These are phyloP conservation scores for Nasonovia ribisnigri DNA, from an alignment of 2,888 invertebrate genomes.

Conservation along the genomic window DNA sequence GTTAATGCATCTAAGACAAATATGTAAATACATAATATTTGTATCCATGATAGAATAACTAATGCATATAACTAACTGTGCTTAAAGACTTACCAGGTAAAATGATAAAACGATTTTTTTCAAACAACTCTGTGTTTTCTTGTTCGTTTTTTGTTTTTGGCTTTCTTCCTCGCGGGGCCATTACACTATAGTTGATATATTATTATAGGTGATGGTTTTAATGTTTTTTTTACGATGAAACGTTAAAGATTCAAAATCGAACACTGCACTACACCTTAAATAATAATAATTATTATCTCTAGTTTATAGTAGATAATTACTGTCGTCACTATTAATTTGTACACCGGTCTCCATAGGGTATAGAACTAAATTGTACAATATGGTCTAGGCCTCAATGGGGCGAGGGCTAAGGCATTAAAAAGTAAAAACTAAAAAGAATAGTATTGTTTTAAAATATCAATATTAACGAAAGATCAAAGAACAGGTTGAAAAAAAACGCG, in stretches of 20 bases:
- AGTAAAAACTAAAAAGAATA: too few relatives aligned
- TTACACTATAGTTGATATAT: neutral
- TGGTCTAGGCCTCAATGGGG: too few relatives aligned
- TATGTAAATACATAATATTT: neutral
- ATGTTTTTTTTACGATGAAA: neutral
- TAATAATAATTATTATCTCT: too few relatives aligned
- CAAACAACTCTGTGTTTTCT: neutral
- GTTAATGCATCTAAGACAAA: slow-evolving; percentile 23
- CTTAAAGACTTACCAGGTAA: slow-evolving; percentile 34
- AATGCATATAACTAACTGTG: neutral
- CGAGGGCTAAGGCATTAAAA: too few relatives aligned
- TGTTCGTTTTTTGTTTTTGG: neutral
- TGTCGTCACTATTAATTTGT: too few relatives aligned
- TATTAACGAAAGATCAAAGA: too few relatives aligned
- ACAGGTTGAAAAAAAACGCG: too few relatives aligned
- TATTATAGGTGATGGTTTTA: neutral
- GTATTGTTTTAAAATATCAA: too few relatives aligned
- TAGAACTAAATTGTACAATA: too few relatives aligned
- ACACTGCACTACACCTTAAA: neutral
- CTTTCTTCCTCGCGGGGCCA: slow-evolving; percentile 53
- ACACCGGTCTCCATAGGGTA: too few relatives aligned
- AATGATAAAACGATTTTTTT: slow-evolving; percentile 40
- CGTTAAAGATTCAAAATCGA: neutral
- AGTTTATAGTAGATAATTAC: too few relatives aligned
- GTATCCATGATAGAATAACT: neutral